A percentile compares a stretch with the other conserved stretches of the same genome.
Conservation (phyloP, 2,113 vertebrate species). For the Narcine bancroftii region DNA sequence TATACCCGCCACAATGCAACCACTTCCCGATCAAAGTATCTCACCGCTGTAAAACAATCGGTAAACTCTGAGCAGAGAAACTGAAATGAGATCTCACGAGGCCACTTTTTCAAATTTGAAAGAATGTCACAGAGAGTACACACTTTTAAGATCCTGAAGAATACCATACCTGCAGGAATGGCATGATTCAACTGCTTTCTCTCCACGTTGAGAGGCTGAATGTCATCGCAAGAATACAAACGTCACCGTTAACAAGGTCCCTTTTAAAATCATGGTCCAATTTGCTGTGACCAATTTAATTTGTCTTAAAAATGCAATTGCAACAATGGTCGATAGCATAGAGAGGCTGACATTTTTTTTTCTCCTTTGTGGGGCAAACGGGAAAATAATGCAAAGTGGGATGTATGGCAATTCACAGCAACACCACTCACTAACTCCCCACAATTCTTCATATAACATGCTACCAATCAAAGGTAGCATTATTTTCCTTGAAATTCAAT, state of each 20-base stretch:
- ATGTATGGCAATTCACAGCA: background rate
- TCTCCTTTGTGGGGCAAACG: background rate
- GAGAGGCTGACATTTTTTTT: too few relatives aligned
- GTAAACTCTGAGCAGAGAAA: background rate
- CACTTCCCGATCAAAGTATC: background rate
- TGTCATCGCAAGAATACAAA: background rate
- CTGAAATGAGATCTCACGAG: background rate
- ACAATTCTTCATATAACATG: too few relatives aligned
- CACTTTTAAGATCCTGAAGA: background rate
- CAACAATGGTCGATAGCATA: background rate
- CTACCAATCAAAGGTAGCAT: too few relatives aligned
- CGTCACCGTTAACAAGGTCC: background rate
- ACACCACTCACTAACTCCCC: too few relatives aligned
- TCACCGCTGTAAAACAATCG: background rate
- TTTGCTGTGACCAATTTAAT: background rate
- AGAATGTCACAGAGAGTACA: background rate
- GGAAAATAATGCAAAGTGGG: background rate
- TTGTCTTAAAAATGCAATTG: background rate
- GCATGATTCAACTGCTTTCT: background rate
- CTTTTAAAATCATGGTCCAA: background rate
- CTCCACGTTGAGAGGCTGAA: background rate
- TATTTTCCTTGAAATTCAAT: background rate
- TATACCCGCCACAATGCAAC: too few relatives aligned
- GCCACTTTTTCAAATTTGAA: too few relatives aligned
- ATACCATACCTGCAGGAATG: background rate